A percentile compares a stretch with the other conserved stretches of the same genome.
Conservation (phyloP, 2,113 vertebrate species). For the Sinocyclocheilus grahami region DNA sequence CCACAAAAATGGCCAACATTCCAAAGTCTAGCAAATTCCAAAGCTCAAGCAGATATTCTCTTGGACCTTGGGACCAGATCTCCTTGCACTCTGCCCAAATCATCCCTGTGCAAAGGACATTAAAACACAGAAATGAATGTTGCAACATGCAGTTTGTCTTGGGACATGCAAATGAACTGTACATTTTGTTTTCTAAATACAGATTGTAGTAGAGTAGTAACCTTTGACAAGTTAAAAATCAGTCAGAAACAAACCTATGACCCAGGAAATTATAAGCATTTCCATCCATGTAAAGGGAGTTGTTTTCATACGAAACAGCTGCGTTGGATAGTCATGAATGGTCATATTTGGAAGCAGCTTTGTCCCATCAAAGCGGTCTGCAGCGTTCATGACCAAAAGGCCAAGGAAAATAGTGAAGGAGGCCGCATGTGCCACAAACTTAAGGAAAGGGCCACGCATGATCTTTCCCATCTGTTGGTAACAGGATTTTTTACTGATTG, state of each 20-base stretch:
- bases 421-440: conserved; percentile 96
- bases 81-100: conserved; percentile 99
- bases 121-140: background rate
- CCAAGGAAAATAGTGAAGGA: conserved; percentile 98
- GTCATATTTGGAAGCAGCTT: conserved; percentile 90
- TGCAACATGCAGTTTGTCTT: background rate
- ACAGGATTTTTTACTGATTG: conserved; percentile 37
- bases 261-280: conserved; percentile 96
- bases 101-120: conserved; percentile 82
- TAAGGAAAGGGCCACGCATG: conserved; percentile 97
- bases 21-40: conserved; percentile 99
- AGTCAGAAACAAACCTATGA: conserved; percentile 84
- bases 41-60: conserved; percentile 92
- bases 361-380: conserved; percentile 94
- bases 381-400: conserved; percentile 93
- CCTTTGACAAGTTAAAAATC: background rate
- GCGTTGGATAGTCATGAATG: conserved; percentile 78
- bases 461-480: conserved; percentile 87
- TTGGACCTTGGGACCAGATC: conserved; percentile 96
- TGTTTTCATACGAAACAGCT: conserved; percentile 94
- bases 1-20: conserved; percentile 96
- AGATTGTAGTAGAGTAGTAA: background rate
- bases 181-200: background rate
- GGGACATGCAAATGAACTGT: background rate
- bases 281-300: conserved; percentile 98